Evolutionary conservation across 2,113 vertebrate species (phyloP).

Genomic region (Gobiocypris rarus): DNA sequence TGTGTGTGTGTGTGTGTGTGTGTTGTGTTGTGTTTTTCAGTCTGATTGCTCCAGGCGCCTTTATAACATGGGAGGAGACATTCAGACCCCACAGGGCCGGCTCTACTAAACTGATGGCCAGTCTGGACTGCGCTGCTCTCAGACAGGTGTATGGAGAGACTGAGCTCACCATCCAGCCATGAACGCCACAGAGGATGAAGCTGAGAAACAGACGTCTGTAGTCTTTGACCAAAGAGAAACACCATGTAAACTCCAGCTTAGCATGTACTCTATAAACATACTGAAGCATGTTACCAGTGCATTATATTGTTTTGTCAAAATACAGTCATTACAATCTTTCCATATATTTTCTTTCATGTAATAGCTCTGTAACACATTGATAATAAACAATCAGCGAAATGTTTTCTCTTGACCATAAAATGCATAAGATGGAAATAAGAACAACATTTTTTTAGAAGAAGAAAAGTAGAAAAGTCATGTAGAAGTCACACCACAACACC

Average conservation of each 20-base stretch:
- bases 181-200: slow-evolving; percentile 15
- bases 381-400: background rate
- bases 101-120: slow-evolving; percentile 83
- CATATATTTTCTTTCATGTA: background rate
- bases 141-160: slow-evolving; percentile 87
- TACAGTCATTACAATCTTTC: background rate
- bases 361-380: background rate
- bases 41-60: slow-evolving; percentile 74
- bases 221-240: background rate
- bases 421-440: too few species aligned
- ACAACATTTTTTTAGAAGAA: too few species aligned
- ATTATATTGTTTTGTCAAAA: background rate
- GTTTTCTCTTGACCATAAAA: background rate
- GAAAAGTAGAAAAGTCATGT: too few species aligned
- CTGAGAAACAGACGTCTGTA: background rate
- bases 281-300: background rate
- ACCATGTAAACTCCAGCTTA: too few species aligned
- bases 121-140: slow-evolving; percentile 84
- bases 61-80: slow-evolving; percentile 82
- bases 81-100: slow-evolving; percentile 77
- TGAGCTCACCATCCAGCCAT: slow-evolving; percentile 63
- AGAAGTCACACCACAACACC: too few species aligned
- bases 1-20: background rate
- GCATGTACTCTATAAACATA: background rate
- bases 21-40: slow-evolving; percentile 65